phyloP scores from a whole-genome alignment of 2,113 vertebrate species.

The Chaetorhynchus papuensis region DNA sequence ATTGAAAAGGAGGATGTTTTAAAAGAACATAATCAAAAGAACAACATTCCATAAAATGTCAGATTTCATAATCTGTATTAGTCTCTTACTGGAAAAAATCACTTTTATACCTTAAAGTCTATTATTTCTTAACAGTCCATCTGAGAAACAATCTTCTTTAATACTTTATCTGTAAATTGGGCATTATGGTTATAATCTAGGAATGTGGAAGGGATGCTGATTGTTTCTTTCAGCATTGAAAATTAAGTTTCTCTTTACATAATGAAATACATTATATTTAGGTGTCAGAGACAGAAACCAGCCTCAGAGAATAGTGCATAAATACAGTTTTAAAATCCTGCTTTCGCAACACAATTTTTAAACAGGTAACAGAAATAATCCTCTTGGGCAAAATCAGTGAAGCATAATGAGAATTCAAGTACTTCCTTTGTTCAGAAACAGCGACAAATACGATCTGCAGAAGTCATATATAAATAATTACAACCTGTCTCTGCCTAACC shows the following conservation, averaged over 20 bases:
- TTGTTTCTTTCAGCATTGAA: neutral
- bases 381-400: neutral
- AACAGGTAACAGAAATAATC: neutral
- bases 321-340: neutral
- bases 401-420: neutral
- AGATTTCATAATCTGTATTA: neutral
- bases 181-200: neutral
- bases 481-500: neutral
- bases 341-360: neutral
- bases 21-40: neutral
- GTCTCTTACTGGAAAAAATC: neutral
- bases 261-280: neutral
- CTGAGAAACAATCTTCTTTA: neutral
- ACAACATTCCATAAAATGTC: neutral
- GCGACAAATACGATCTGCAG: fast-evolving
- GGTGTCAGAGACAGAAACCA: neutral
- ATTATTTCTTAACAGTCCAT: neutral
- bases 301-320: neutral
- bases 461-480: neutral
- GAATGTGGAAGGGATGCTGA: neutral
- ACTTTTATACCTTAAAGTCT: neutral
- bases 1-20: neutral
- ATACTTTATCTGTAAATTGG: neutral
- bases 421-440: neutral
- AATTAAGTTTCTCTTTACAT: constrained; percentile 22